Evolutionary conservation across 2,113 vertebrate species (phyloP).

Genomic region (Cavia porcellus): DNA sequence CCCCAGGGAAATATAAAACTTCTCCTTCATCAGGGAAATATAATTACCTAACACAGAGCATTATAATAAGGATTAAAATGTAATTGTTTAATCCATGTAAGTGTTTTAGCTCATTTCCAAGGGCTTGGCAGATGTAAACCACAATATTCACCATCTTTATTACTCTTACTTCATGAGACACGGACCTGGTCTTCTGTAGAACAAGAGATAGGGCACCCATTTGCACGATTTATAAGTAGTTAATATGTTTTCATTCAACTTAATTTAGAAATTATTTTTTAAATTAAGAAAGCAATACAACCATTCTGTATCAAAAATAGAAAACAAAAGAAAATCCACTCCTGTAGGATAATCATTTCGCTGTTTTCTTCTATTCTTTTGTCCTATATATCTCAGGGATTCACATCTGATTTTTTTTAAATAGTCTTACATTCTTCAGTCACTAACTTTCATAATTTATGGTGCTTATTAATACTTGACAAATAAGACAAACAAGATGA

Average conservation of each 20-base stretch:
- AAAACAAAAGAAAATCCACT: not conserved
- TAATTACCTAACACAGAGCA: not conserved
- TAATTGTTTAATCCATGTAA: not conserved
- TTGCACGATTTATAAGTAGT: not conserved
- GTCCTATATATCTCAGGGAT: not conserved
- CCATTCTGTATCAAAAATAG: not conserved
- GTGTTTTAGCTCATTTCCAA: not conserved
- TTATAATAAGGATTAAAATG: conserved; percentile 45
- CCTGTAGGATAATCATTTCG: not conserved
- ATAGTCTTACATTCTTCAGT: not conserved
- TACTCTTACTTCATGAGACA: not conserved
- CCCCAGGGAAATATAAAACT: not conserved
- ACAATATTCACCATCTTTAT: not conserved
- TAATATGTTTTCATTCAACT: not conserved
- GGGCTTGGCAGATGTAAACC: not conserved
- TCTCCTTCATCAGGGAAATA: conserved; percentile 41
- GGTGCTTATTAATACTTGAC: not conserved
- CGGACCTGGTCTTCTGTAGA: not conserved
- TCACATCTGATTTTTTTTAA: not conserved
- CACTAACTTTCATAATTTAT: not conserved
- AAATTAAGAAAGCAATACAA: conserved; percentile 21
- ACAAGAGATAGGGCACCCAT: not conserved
- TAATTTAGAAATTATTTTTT: conserved; percentile 16
- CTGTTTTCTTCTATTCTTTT: not conserved
- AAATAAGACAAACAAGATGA: conserved; percentile 7